phyloP scores from a whole-genome alignment of 2,113 vertebrate species.

The Dromiciops gliroides region DNA sequence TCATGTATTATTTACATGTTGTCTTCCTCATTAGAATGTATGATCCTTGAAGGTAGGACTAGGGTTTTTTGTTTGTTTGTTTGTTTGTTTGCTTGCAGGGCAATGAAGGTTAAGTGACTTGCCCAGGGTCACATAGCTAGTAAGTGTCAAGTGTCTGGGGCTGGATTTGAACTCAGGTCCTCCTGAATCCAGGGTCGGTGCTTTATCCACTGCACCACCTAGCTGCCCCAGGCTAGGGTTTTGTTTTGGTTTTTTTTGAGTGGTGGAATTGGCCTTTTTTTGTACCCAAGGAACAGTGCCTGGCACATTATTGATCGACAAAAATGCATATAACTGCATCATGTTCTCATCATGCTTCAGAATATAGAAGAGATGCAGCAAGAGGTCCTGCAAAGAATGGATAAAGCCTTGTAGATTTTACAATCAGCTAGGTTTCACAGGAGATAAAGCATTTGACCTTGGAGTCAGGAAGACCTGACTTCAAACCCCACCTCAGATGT shows the following conservation, averaged over 20 bases:
- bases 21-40: not conserved
- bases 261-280: constrained; percentile 25
- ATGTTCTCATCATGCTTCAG: not conserved
- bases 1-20: not conserved
- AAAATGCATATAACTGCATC: not conserved
- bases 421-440: not conserved
- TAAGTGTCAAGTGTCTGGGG: too few species aligned
- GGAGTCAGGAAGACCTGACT: not conserved
- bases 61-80: too few species aligned
- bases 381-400: not conserved
- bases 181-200: too few species aligned
- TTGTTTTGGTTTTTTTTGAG: not conserved
- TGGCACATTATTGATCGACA: not conserved
- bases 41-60: not conserved
- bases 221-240: too few species aligned
- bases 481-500: not conserved
- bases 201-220: too few species aligned
- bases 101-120: too few species aligned
- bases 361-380: not conserved
- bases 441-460: not conserved
- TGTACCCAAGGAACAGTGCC: too few species aligned
- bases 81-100: too few species aligned
- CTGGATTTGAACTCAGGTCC: too few species aligned
- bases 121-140: too few species aligned
- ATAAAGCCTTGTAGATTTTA: not conserved